Evolutionary conservation across 30 jellyfish, hydroid and myxozoan species (phyloP).

Genomic region (Phacellophora camtschatica): DNA sequence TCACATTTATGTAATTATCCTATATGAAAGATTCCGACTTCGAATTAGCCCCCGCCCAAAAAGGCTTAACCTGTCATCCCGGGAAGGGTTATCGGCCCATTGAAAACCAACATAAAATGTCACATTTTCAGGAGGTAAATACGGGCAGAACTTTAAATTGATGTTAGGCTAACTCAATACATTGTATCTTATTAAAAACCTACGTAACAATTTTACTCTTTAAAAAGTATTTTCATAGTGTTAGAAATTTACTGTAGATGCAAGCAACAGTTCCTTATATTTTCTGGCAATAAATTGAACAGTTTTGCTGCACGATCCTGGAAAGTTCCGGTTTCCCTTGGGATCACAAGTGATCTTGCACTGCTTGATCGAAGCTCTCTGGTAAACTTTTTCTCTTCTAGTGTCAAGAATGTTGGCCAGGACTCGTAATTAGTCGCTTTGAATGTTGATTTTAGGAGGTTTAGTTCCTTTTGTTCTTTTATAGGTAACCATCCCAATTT

Average conservation of each 20-base stretch:
- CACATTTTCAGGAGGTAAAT: no score
- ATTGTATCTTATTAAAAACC: neutral
- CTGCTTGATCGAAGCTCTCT: conserved; percentile 49
- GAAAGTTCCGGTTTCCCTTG: conserved; percentile 26
- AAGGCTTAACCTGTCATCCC: no score
- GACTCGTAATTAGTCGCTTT: conserved; percentile 34
- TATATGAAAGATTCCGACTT: no score
- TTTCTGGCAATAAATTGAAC: conserved; percentile 12
- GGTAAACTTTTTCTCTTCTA: conserved; percentile 27
- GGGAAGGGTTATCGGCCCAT: no score
- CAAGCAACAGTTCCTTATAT: conserved; percentile 22
- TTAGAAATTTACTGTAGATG: conserved; percentile 3
- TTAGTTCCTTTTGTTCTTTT: conserved; percentile 21
- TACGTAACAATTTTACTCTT: neutral
- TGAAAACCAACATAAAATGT: no score
- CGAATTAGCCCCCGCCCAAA: no score
- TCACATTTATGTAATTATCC: no score
- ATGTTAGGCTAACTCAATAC: neutral
- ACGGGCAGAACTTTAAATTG: no score
- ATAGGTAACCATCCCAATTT: conserved; percentile 38
- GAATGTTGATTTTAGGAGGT: conserved; percentile 16
- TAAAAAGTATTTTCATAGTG: neutral
- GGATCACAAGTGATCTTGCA: conserved; percentile 46
- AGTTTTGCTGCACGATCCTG: conserved; percentile 10
- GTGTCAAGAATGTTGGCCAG: conserved; percentile 41